phyloP scores from a whole-genome alignment of 2,888 invertebrate species.

The Thelaira solivaga region DNA sequence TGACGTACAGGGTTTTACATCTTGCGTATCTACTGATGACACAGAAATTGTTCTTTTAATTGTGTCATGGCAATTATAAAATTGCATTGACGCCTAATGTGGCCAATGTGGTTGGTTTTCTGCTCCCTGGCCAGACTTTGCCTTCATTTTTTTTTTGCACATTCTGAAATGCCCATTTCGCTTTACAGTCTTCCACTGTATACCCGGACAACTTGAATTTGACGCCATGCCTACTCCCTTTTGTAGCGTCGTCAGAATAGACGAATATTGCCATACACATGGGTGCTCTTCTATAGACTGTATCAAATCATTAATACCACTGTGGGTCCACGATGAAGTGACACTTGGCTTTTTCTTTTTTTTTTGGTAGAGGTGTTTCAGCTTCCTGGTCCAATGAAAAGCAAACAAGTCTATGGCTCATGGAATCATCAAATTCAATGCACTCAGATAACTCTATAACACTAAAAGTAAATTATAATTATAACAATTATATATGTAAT shows the following conservation, averaged over 20 bases:
- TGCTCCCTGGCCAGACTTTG: neutral
- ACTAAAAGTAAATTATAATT: no score
- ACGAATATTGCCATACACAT: neutral
- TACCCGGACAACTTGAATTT: neutral
- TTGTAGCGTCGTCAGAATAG: no score
- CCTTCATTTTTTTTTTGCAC: neutral
- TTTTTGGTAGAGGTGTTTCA: neutral
- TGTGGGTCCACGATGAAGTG: neutral
- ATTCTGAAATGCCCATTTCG: neutral
- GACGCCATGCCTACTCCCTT: neutral
- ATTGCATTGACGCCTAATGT: neutral
- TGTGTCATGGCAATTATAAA: neutral
- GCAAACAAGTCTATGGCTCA: neutral
- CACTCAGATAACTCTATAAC: no score
- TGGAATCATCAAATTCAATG: neutral
- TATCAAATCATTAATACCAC: neutral
- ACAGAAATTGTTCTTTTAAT: no score
- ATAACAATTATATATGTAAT: no score
- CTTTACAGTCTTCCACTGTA: neutral
- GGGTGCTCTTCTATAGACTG: neutral
- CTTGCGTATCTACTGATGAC: neutral
- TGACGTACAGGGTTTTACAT: neutral
- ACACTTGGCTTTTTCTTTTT: neutral
- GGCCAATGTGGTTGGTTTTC: neutral
- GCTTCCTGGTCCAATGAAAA: neutral